phyloP scores from a whole-genome alignment of 2,113 vertebrate species.

The Vicugna pacos region DNA sequence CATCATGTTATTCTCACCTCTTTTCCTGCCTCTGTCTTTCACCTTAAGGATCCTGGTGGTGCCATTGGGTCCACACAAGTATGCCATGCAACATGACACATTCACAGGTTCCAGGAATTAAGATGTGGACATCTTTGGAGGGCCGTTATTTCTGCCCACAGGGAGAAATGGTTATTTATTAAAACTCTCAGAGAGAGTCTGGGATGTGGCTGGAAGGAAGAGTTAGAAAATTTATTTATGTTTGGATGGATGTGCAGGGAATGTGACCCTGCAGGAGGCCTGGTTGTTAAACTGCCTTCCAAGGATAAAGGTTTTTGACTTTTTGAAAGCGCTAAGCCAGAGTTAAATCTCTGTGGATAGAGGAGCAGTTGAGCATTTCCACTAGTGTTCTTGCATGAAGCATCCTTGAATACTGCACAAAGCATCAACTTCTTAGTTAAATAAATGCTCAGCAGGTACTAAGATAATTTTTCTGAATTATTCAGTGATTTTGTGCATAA shows the following conservation, averaged over 20 bases:
- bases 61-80: neutral
- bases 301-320: neutral
- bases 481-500: conserved; percentile 22
- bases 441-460: neutral
- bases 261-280: neutral
- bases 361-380: neutral
- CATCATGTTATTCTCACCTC: neutral
- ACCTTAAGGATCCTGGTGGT: neutral
- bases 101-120: neutral
- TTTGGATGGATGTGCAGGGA: neutral
- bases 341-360: neutral
- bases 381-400: neutral
- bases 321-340: neutral
- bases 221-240: neutral
- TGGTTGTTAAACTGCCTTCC: neutral
- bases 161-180: neutral
- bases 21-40: neutral
- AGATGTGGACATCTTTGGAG: neutral
- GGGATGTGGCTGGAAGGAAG: neutral
- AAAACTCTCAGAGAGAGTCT: neutral
- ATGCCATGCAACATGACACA: neutral
- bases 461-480: neutral
- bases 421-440: neutral
- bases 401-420: neutral
- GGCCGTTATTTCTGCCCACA: neutral